Evolutionary conservation across 2,888 invertebrate genomes (phyloP).

Genomic region (Hypomecis atomaria): DNA sequence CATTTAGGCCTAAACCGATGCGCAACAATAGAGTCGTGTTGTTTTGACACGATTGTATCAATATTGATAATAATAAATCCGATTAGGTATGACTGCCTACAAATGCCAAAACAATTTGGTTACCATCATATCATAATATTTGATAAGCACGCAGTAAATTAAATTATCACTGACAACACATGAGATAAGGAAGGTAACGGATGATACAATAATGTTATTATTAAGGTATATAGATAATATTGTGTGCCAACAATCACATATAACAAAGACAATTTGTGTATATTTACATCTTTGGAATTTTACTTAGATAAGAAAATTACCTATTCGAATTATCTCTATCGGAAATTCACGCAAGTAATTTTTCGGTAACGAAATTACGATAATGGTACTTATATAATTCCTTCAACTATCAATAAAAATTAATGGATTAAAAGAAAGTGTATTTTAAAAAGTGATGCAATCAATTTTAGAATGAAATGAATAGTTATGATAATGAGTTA

Average conservation of each 20-base stretch:
- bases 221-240: conserved; percentile 12
- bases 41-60: conserved; percentile 25
- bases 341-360: neutral
- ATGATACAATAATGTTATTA: conserved; percentile 13
- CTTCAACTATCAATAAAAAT: too few species aligned
- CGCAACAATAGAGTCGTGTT: conserved; percentile 10
- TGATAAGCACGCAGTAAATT: conserved; percentile 21
- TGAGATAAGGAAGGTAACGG: conserved; percentile 11
- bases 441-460: too few species aligned
- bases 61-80: conserved; percentile 17
- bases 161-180: conserved; percentile 12
- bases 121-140: conserved; percentile 12
- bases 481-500: too few species aligned
- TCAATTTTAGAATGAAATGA: too few species aligned
- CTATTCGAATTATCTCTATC: neutral
- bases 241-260: conserved; percentile 6
- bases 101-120: conserved; percentile 17
- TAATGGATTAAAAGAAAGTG: too few species aligned
- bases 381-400: too few species aligned
- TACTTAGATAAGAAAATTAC: neutral
- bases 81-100: conserved; percentile 14
- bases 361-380: neutral
- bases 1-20: conserved; percentile 31
- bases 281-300: neutral
- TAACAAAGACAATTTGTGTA: neutral